Conservation (phyloP, 2,888 invertebrate species). For the Plusia festucae region DNA sequence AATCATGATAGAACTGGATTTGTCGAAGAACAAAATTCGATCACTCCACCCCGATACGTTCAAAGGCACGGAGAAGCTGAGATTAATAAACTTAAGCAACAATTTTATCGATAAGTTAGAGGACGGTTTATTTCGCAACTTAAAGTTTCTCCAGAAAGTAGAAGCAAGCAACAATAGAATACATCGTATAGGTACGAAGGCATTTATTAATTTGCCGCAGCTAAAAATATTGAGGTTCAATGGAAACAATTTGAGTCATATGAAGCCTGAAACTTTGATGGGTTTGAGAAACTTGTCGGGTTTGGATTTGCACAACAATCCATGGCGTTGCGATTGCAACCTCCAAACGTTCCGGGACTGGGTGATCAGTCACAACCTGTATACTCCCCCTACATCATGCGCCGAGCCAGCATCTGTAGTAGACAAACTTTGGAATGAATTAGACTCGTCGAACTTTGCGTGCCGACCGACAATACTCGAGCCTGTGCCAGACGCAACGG, state of each 20-base stretch:
- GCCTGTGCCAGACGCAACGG: conserved; percentile 89
- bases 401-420: conserved; percentile 91
- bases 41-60: conserved; percentile 93
- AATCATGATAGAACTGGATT: conserved; percentile 95
- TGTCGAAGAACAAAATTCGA: conserved; percentile 93
- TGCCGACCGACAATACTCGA: conserved; percentile 94
- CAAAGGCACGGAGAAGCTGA: conserved; percentile 91
- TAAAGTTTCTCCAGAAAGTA: conserved; percentile 93
- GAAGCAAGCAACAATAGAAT: conserved; percentile 94
- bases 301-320: conserved; percentile 94
- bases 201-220: conserved; percentile 92
- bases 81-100: conserved; percentile 93
- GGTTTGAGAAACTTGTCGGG: conserved; percentile 92
- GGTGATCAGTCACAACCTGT: conserved; percentile 92
- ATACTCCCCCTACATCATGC: conserved; percentile 93
- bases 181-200: conserved; percentile 91
- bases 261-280: conserved; percentile 92
- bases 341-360: conserved; percentile 94
- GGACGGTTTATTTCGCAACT: conserved; percentile 93
- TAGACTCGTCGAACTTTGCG: conserved; percentile 93
- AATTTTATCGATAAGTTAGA: conserved; percentile 93
- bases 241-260: conserved; percentile 93
- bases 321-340: conserved; percentile 97
- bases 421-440: conserved; percentile 93
- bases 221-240: conserved; percentile 92